These are phyloP conservation scores for Drosophila mimica DNA, from an alignment of 2,888 invertebrate genomes.

Conservation along the genomic window DNA sequence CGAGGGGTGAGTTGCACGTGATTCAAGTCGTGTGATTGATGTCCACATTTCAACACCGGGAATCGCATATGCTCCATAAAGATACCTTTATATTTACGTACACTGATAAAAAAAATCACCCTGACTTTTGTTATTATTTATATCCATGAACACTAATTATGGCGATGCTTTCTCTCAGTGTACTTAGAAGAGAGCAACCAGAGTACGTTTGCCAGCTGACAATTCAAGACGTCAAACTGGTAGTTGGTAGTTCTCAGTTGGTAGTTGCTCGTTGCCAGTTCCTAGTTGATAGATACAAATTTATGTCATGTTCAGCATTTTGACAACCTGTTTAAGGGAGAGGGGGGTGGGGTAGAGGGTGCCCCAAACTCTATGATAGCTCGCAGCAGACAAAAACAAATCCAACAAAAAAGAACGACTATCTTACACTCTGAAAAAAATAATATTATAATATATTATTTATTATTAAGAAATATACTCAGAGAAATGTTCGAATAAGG, in stretches of 20 bases:
- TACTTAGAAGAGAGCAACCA: slow-evolving; percentile 30
- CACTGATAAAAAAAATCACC: neutral
- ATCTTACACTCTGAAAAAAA: neutral
- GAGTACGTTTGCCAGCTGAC: slow-evolving; percentile 16
- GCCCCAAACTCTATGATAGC: slow-evolving; percentile 36
- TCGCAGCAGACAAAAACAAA: neutral
- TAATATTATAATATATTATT: neutral
- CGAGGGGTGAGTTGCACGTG: neutral
- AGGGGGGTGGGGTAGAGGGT: slow-evolving; percentile 37
- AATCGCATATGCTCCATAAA: slow-evolving; percentile 62
- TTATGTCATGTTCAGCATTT: slow-evolving; percentile 68
- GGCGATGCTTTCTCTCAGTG: neutral
- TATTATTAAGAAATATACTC: neutral
- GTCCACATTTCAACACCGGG: slow-evolving; percentile 72
- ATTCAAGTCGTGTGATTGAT: slow-evolving; percentile 69
- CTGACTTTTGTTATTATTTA: neutral
- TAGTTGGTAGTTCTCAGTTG: slow-evolving; percentile 8
- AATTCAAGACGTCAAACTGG: slow-evolving; percentile 44
- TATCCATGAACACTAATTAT: no score
- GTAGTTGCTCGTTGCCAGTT: slow-evolving; percentile 24
- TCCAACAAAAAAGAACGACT: neutral
- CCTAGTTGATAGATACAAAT: slow-evolving; percentile 64
- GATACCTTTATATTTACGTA: neutral
- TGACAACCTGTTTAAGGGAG: slow-evolving; percentile 65
- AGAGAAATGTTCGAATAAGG: neutral